Percentiles rank a stretch among this genome's conserved stretches.
phyloP scores from a whole-genome alignment of 2,888 invertebrate species.

The Ochropleura leucogaster region DNA sequence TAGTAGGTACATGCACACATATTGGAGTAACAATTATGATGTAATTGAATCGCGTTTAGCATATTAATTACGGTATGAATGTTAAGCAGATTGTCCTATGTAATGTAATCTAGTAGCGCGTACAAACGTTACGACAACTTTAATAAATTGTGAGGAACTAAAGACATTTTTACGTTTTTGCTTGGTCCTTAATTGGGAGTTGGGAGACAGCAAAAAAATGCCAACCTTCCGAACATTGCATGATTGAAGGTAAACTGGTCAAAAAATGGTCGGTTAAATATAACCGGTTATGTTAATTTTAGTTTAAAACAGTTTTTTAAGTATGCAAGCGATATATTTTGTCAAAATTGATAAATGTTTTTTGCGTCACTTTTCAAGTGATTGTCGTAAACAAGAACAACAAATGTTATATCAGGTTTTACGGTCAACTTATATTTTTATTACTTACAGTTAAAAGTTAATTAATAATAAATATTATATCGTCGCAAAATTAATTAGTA shows the following conservation, averaged over 20 bases:
- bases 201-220: constrained; percentile 13
- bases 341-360: constrained; percentile 11
- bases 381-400: constrained; percentile 7
- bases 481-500: background rate
- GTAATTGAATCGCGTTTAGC: constrained; percentile 42
- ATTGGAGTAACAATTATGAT: constrained; percentile 39
- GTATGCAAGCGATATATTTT: background rate
- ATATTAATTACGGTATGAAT: constrained; percentile 36
- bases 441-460: background rate
- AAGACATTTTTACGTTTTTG: background rate
- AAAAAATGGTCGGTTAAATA: constrained; percentile 1
- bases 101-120: background rate
- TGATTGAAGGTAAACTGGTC: constrained; percentile 35
- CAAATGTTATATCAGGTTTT: background rate
- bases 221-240: constrained; percentile 1
- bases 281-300: constrained; percentile 32
- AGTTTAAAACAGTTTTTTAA: background rate
- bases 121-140: background rate
- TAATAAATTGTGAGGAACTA: background rate
- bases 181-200: constrained; percentile 6
- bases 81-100: constrained; percentile 13
- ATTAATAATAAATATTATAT: background rate
- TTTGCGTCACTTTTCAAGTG: constrained; percentile 8
- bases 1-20: background rate
- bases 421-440: background rate